Percentiles rank a stretch among this genome's conserved stretches.
These are phyloP conservation scores for Oxyruncus cristatus DNA, from an alignment of 2,113 vertebrate species.

Conservation along the genomic window DNA sequence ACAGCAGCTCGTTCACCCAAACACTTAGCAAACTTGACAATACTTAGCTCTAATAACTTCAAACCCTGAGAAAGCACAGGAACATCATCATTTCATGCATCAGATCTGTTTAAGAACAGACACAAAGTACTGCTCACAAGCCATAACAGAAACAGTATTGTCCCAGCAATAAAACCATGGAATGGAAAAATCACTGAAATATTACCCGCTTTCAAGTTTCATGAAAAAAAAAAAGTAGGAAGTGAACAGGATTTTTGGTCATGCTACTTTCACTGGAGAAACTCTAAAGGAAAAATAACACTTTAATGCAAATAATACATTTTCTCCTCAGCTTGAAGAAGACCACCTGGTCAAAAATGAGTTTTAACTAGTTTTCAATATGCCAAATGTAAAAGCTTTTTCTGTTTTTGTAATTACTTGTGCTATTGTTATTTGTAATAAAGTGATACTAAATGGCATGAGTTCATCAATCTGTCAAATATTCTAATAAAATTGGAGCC, in stretches of 20 bases:
- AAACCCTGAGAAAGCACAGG: background rate
- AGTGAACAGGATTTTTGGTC: background rate
- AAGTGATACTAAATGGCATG: background rate
- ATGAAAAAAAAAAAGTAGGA: background rate
- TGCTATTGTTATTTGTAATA: background rate
- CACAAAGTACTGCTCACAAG: background rate
- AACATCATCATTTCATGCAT: background rate
- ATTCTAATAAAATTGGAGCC: background rate
- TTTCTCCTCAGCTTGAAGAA: background rate
- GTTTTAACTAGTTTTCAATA: background rate
- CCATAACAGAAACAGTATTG: constrained; percentile 2
- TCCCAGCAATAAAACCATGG: background rate
- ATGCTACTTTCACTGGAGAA: background rate
- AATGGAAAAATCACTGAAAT: constrained; percentile 3
- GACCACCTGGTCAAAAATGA: background rate
- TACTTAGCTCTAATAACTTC: background rate
- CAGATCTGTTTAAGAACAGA: constrained; percentile 24
- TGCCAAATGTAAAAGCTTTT: background rate
- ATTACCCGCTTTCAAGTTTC: background rate
- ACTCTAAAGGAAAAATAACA: background rate
- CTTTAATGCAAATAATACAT: background rate
- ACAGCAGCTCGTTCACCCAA: background rate
- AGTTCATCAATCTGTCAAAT: background rate
- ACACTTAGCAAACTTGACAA: background rate
- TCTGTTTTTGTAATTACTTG: background rate